These are phyloP conservation scores for Hartigia nigra DNA, from an alignment of 2,888 invertebrate species.

Conservation along the genomic window DNA sequence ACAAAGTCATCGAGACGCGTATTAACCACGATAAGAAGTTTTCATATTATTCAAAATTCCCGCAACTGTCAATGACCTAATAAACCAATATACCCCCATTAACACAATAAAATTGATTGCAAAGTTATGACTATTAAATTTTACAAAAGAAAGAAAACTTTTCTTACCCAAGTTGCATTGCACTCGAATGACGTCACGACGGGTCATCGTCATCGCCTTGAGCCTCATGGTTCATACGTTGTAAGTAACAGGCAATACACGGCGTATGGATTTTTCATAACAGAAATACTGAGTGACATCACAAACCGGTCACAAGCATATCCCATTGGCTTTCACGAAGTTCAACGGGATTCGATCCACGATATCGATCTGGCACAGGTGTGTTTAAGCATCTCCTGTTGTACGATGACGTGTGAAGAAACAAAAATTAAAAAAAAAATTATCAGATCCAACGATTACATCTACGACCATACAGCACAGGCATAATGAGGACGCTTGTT, in stretches of 20 bases:
- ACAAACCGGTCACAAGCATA: conserved; percentile 41
- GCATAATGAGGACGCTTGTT: not conserved
- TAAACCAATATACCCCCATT: not conserved
- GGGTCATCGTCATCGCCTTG: conserved; percentile 24
- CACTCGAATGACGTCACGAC: conserved; percentile 4
- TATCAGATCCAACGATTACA: not conserved
- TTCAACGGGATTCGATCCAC: not conserved
- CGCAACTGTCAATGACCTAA: not conserved
- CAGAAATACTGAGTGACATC: conserved; percentile 52
- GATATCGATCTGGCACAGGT: not conserved
- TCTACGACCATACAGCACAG: not conserved
- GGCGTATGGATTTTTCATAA: conserved; percentile 29
- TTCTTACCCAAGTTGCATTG: conserved; percentile 2
- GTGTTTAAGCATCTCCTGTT: not conserved
- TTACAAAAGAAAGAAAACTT: too few species aligned
- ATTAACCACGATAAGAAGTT: not conserved
- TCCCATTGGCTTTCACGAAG: not conserved
- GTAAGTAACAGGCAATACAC: not conserved
- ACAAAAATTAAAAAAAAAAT: not conserved
- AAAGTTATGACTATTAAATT: not conserved
- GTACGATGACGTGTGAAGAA: not conserved
- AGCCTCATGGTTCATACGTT: not conserved
- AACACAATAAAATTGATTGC: not conserved
- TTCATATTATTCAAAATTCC: not conserved
- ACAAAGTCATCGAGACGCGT: not conserved